phyloP scores from a whole-genome alignment of 2,888 invertebrate genomes.

The Cremastinae sp. region DNA sequence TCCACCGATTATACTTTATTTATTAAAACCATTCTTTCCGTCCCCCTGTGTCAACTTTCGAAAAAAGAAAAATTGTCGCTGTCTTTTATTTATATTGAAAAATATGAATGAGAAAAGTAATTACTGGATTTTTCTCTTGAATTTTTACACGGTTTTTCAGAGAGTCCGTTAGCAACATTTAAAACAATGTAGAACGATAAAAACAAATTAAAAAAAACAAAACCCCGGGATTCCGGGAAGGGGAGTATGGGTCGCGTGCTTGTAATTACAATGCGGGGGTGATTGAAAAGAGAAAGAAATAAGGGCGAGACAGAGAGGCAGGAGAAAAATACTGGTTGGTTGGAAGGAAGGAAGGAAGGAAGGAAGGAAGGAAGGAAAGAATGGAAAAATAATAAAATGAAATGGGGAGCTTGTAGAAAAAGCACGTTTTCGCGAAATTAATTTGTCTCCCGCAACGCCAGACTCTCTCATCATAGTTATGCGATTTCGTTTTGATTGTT shows the following conservation, averaged over 20 bases:
- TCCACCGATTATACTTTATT: background rate
- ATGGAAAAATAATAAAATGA: background rate
- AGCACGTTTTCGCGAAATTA: background rate
- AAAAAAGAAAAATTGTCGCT: too few species aligned
- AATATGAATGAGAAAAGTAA: too few species aligned
- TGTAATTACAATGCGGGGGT: constrained; percentile 49
- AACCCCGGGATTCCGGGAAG: constrained; percentile 35
- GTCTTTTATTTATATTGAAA: too few species aligned
- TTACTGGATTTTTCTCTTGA: too few species aligned
- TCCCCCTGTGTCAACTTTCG: too few species aligned
- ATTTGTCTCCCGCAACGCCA: background rate
- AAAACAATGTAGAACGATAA: too few species aligned
- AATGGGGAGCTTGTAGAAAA: background rate
- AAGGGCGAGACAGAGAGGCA: background rate
- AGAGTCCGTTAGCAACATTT: too few species aligned
- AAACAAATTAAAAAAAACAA: constrained; percentile 5
- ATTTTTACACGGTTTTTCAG: too few species aligned
- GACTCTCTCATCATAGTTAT: too few species aligned
- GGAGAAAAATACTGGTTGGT: constrained; percentile 34
- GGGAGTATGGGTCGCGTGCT: constrained; percentile 57
- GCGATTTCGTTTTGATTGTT: too few species aligned
- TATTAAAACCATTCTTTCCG: too few species aligned
- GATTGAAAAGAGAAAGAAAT: constrained; percentile 5
- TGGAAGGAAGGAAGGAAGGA: background rate
- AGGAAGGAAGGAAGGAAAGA: background rate